Base-by-base conservation (phyloP, 2,113 vertebrate genomes). In the Dromaius novaehollandiae region DNA sequence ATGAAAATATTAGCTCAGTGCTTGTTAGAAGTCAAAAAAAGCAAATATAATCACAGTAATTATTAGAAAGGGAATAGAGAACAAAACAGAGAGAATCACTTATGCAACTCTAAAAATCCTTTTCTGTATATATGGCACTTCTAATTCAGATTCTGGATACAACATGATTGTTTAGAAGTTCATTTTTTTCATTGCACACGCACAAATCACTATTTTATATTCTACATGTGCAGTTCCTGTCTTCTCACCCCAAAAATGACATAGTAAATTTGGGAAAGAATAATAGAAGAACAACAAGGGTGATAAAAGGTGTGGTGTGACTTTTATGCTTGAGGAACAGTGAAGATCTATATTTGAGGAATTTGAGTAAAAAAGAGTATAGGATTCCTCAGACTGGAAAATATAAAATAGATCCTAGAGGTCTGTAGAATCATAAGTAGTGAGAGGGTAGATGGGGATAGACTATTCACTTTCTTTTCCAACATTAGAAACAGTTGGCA, bases 341-440 rank as follows among this genome's bases (percentile, higher is more conserved):
- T 36, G 26, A 89, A 13, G 18, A 63, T 58, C 42, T 32, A 38
- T 30, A 50, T 66, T 22, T 74, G 68, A 81, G 11, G 18, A 70
- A 78, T 73, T 24, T 61, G 5, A 7, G 7, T 11, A 2, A 32
- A 61, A 61, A 56, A 44, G 24, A 79, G 6, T 8, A 34, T 58
- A 7, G 17, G 7, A 40, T 75, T 75, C 36, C 22, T 93, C 10
- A 32, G 6, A 53, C 20, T 70, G 55, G 40, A 86, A 74, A 79
- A 83, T 7, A 75, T 19, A 14, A 36, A 81, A 84, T 2, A 24
- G 58, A 6, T 0, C 0, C 9, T 8, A 24, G n/a, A 46, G 6
- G 11, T 55, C 56, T 93, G 2, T 50, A 64, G 36, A 85, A 16
- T 38, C 30, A 68, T 13, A 64, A 64, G 24, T 36, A 18, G 24